Evolutionary conservation across 2,113 vertebrate genomes (phyloP).

Genomic region (Aleadryas rufinucha): DNA sequence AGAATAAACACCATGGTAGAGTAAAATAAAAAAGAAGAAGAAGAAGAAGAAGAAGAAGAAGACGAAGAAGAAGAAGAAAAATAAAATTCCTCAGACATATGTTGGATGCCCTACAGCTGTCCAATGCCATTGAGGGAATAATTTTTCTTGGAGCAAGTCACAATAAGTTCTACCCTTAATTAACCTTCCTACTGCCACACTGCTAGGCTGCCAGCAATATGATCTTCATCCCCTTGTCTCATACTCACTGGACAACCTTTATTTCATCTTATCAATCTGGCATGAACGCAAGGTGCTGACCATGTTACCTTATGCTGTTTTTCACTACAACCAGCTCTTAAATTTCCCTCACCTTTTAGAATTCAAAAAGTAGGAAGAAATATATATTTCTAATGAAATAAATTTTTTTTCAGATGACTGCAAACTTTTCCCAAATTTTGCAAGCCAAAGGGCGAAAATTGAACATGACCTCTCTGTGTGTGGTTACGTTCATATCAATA

Average conservation of each 20-base stretch:
- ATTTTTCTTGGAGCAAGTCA: background rate
- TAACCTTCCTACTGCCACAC: background rate
- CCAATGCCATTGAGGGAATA: background rate
- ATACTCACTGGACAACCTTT: background rate
- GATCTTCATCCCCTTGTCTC: background rate
- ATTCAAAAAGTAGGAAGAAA: background rate
- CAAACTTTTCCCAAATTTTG: background rate
- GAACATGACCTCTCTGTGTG: rapidly evolving
- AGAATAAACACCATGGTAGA: background rate
- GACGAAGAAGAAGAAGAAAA: background rate
- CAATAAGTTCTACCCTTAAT: background rate
- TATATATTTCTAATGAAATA: background rate
- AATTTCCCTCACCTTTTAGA: background rate
- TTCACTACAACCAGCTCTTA: background rate
- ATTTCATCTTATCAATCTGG: background rate
- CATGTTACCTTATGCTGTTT: background rate
- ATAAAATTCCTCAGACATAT: background rate
- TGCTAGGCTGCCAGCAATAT: background rate
- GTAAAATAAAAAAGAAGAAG: background rate
- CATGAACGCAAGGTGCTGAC: background rate
- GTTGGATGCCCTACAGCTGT: background rate
- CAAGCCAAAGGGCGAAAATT: background rate
- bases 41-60: background rate
- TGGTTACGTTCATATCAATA: background rate
- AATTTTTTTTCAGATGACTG: background rate